phyloP scores from a whole-genome alignment of 2,113 vertebrate species.

The Leptobrachium leishanense region DNA sequence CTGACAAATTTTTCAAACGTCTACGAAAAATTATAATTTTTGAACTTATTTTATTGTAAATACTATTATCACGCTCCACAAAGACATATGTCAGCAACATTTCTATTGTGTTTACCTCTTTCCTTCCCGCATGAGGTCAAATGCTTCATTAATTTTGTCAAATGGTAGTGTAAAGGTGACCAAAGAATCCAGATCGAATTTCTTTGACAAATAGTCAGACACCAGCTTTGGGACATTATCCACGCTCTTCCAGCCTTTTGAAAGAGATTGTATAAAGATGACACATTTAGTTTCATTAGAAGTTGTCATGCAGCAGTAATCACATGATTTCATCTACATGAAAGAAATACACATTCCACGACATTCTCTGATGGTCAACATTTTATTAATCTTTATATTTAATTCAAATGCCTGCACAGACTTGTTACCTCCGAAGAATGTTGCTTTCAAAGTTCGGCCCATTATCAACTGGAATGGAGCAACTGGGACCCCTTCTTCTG shows the following conservation, averaged over 20 bases:
- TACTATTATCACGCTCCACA: too few species aligned
- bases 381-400: too few species aligned
- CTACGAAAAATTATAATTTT: too few species aligned
- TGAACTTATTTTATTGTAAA: too few species aligned
- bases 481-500: slow-evolving; percentile 32
- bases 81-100: too few species aligned
- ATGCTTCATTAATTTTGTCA: slow-evolving; percentile 72
- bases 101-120: slow-evolving; percentile 63
- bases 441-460: slow-evolving; percentile 36
- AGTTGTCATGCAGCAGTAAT: too few species aligned
- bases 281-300: not conserved
- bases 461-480: slow-evolving; percentile 37
- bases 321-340: too few species aligned
- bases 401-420: too few species aligned
- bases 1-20: too few species aligned
- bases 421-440: slow-evolving; percentile 40
- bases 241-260: slow-evolving; percentile 71
- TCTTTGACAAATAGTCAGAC: slow-evolving; percentile 70
- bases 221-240: slow-evolving; percentile 70
- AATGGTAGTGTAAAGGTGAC: slow-evolving; percentile 71
- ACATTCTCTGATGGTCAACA: too few species aligned
- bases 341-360: too few species aligned
- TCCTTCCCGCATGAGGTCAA: slow-evolving; percentile 69
- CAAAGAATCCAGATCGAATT: slow-evolving; percentile 71
- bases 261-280: not conserved